Evolutionary conservation across 2,888 invertebrate species (phyloP), one percentile per base, ranked within the genome.

Genomic region (Piscicola geometra): DNA sequence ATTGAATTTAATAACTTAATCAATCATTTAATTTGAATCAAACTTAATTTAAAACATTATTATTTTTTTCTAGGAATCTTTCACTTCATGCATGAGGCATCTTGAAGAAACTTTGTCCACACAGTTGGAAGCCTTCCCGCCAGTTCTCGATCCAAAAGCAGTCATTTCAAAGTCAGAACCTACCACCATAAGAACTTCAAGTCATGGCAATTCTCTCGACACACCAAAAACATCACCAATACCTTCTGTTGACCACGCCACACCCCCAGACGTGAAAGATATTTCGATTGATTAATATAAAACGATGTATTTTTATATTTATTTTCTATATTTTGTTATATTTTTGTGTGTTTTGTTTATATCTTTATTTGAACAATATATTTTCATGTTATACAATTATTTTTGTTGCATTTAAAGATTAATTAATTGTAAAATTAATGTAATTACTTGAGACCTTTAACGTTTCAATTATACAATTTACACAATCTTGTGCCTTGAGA

Each of bases 211-310:
- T 25, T 15, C 25, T 9, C n/a, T 56, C 3, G n/a, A 56, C 25
- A 56, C 60, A 18, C 60, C 60, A 25, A 56, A 56, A 25, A 56
- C 60, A 15, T 56, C 60, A 25, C 60, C 60, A 18, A 56, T 56
- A 18, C 60, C 60, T 25, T n/a, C 60, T 25, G 3, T 56, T 25
- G 60, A 56, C 60, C 60, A 15, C 12, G n/a, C 60, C 21, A 56
- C 60, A 25, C 60, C 60, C 9, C 60, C 60, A 5, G 60, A 56
- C n/a, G 25, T 56, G n/a, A 56, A 56, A 25, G 60, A 56, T 56
- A 56, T 56, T 25, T 25, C 60, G 21, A 25, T 56, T 3, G 25
- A 56, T 56, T 56, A 25, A 21, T 15, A 25, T n/a, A n/a, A n/a
- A n/a, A n/a, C n/a, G n/a, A n/a, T n/a, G n/a, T n/a, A n/a, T n/a